phyloP scores from a whole-genome alignment of 2,797 vertebrate genomes.

The Tapirus indicus region DNA sequence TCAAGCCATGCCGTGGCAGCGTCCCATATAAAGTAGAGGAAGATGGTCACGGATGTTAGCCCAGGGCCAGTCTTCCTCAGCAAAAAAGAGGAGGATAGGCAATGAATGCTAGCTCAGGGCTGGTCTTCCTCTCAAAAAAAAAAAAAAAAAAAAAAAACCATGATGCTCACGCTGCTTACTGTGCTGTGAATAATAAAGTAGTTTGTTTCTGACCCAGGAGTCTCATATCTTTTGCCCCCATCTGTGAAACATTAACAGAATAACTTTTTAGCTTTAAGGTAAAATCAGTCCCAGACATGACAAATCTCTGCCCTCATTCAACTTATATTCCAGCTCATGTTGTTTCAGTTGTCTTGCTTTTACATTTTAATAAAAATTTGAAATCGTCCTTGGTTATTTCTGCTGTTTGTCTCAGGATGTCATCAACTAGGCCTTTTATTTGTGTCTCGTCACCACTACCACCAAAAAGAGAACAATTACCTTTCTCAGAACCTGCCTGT shows the following conservation, averaged over 20 bases:
- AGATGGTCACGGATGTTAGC: no score
- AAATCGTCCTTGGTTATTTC: slow-evolving; percentile 8
- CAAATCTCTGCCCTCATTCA: not conserved
- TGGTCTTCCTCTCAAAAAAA: no score
- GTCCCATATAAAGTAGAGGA: no score
- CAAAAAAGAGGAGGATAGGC: no score
- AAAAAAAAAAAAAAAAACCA: not conserved
- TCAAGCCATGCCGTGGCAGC: no score
- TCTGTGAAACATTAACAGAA: slow-evolving; percentile 8
- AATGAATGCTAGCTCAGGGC: no score
- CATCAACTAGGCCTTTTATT: not conserved
- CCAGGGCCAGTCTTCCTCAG: no score
- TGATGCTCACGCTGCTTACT: not conserved
- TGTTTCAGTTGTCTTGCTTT: not conserved
- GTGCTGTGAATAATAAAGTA: not conserved
- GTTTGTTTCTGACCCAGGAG: not conserved
- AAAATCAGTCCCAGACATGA: not conserved
- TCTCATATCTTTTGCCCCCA: not conserved
- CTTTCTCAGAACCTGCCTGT: not conserved
- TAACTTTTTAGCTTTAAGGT: not conserved
- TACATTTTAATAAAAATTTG: not conserved
- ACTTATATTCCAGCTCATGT: not conserved
- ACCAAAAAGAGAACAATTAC: not conserved
- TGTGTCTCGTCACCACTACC: not conserved
- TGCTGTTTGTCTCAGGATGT: not conserved